Evolutionary conservation across 2,888 invertebrate species (phyloP).

Genomic region (Sesamia inferens): DNA sequence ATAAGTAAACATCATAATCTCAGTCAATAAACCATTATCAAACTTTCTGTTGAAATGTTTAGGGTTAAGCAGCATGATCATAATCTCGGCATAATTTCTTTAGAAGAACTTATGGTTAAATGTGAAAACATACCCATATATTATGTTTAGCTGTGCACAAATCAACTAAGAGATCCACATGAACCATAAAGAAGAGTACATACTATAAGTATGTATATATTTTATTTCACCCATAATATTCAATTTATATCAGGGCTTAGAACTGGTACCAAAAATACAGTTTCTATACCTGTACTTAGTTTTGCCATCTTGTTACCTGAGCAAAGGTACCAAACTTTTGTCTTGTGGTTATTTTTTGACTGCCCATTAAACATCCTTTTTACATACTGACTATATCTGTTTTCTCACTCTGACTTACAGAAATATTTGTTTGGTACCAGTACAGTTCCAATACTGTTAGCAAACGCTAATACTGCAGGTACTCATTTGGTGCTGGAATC

Average conservation of each 20-base stretch:
- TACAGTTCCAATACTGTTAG: neutral
- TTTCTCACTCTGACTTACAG: neutral
- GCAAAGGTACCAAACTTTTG: neutral
- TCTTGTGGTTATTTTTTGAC: neutral
- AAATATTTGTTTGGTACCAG: neutral
- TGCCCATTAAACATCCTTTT: neutral
- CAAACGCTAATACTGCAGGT: neutral
- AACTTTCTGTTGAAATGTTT: slow-evolving; percentile 3
- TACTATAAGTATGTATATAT: neutral
- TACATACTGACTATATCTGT: neutral
- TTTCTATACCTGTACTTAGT: neutral
- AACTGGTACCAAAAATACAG: no score
- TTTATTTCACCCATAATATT: neutral
- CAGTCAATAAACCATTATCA: neutral
- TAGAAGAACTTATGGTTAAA: neutral
- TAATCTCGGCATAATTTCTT: neutral
- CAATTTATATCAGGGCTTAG: neutral
- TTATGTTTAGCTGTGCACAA: neutral
- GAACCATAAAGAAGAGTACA: slow-evolving; percentile 1
- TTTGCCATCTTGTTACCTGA: neutral
- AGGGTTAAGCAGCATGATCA: neutral
- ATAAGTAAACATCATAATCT: neutral
- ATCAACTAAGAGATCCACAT: neutral
- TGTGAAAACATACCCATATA: neutral
- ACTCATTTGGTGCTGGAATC: neutral